Evolutionary conservation across 2,797 vertebrate genomes (phyloP).

Genomic region (Thamnophis elegans): DNA sequence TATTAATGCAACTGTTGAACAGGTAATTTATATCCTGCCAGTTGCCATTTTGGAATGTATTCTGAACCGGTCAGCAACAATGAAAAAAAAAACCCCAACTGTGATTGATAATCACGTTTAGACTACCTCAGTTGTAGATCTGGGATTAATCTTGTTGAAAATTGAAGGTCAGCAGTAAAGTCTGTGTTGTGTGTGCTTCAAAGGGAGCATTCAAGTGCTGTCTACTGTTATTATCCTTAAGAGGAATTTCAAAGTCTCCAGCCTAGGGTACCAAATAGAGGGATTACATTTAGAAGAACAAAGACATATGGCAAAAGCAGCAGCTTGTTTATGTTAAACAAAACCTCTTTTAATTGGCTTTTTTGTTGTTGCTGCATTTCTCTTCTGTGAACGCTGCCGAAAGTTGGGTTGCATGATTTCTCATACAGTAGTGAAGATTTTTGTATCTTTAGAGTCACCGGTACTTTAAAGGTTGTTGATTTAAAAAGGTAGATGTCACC

Average conservation of each 20-base stretch:
- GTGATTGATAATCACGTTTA: constrained; percentile 41
- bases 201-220: constrained; percentile 56
- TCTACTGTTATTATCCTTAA: constrained; percentile 47
- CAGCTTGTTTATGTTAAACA: constrained; percentile 45
- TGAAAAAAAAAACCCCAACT: constrained; percentile 16
- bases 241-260: constrained; percentile 50
- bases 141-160: constrained; percentile 46
- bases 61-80: constrained; percentile 29
- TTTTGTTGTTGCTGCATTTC: constrained; percentile 39
- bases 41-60: constrained; percentile 16
- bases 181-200: constrained; percentile 43
- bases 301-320: constrained; percentile 38
- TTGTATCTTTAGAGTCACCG: neutral
- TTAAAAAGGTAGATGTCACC: neutral
- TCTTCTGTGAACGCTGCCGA: constrained; percentile 32
- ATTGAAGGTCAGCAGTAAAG: constrained; percentile 49
- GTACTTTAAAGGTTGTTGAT: neutral
- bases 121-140: constrained; percentile 44
- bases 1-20: constrained; percentile 8
- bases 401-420: constrained; percentile 22
- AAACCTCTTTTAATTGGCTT: constrained; percentile 49
- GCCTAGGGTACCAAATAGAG: constrained; percentile 16
- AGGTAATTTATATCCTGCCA: constrained; percentile 30
- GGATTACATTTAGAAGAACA: constrained; percentile 41
- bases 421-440: neutral